phyloP scores from a whole-genome alignment of 2,113 vertebrate species.

The Sorex araneus region DNA sequence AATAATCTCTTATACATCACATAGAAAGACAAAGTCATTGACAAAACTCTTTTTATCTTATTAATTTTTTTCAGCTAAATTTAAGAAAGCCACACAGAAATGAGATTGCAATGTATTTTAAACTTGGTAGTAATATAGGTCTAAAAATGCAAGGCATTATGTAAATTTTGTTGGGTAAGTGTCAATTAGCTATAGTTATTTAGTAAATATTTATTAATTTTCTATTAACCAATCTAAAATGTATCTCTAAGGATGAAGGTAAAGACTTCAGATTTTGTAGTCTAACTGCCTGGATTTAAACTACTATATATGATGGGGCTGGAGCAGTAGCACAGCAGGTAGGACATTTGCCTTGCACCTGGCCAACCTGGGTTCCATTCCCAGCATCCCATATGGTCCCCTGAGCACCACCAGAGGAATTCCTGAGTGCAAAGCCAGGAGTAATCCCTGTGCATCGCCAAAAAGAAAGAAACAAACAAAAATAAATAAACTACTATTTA shows the following conservation, averaged over 20 bases:
- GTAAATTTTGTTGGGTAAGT: not conserved
- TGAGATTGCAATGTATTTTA: constrained; percentile 37
- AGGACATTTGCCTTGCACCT: too few species aligned
- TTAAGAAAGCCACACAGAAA: constrained; percentile 27
- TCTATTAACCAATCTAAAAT: constrained; percentile 5
- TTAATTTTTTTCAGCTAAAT: constrained; percentile 60
- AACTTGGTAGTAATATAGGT: not conserved
- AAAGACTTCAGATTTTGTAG: constrained; percentile 3
- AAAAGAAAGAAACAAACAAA: too few species aligned
- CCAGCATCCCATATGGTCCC: too few species aligned
- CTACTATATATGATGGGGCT: not conserved
- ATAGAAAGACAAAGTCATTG: not conserved
- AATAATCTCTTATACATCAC: not conserved
- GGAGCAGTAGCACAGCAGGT: too few species aligned
- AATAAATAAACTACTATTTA: not conserved
- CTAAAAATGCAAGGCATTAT: not conserved
- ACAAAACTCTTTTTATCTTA: not conserved
- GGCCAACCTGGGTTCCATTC: too few species aligned
- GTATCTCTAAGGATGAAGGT: not conserved
- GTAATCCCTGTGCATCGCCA: too few species aligned
- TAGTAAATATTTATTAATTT: constrained; percentile 21
- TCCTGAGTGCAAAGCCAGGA: too few species aligned
- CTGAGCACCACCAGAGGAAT: too few species aligned
- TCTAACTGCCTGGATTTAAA: not conserved
- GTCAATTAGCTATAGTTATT: not conserved